phyloP scores from a whole-genome alignment of 2,888 invertebrate species.

The Zaprionus obscuricornis region DNA sequence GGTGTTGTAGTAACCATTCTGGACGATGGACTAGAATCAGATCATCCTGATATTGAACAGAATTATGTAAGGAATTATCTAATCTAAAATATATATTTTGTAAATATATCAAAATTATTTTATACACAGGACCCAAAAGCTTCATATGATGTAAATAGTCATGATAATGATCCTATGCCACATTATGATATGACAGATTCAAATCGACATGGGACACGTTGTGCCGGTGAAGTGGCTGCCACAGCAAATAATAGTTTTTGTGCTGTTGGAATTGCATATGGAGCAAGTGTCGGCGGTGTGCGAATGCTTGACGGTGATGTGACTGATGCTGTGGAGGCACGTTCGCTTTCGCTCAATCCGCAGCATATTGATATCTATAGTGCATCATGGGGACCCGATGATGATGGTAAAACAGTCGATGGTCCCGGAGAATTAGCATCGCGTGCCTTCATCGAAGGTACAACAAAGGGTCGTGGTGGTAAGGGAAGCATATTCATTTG shows the following conservation, averaged over 20 bases:
- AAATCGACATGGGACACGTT: constrained; percentile 96
- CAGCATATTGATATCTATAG: constrained; percentile 99
- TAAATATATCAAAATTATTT: neutral
- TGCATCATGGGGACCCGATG: constrained; percentile 99
- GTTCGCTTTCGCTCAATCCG: constrained; percentile 95
- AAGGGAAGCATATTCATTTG: constrained; percentile 99
- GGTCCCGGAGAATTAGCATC: constrained; percentile 98
- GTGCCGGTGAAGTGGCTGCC: constrained; percentile 99
- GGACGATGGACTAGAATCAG: constrained; percentile 97
- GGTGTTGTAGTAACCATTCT: constrained; percentile 98
- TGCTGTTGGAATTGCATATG: constrained; percentile 97
- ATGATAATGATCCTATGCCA: constrained; percentile 98
- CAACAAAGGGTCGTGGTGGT: constrained; percentile 95
- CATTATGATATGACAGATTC: constrained; percentile 98
- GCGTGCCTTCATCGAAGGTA: constrained; percentile 97
- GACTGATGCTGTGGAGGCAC: constrained; percentile 98
- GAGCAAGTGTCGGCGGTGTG: constrained; percentile 98
- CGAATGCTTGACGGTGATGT: constrained; percentile 99
- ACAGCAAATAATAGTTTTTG: constrained; percentile 98
- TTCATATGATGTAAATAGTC: constrained; percentile 98
- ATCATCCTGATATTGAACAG: constrained; percentile 95
- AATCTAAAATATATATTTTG: neutral
- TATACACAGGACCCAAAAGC: constrained; percentile 92
- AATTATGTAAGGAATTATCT: constrained; percentile 92
- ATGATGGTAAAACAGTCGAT: constrained; percentile 98